Evolutionary conservation across 2,888 invertebrate genomes (phyloP).

Genomic region (Drosophila histrio): DNA sequence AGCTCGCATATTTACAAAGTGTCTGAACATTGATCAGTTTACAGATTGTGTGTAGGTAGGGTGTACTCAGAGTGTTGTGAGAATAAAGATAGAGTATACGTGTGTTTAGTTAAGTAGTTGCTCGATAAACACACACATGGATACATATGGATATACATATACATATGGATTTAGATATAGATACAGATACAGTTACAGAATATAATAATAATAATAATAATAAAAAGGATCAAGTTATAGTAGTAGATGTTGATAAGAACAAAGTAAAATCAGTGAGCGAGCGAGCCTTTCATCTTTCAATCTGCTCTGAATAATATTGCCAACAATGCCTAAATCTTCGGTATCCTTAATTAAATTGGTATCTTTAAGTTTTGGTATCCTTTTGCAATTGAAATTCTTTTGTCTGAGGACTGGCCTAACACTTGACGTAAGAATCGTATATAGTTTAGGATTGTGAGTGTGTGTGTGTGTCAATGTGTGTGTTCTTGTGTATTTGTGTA

Average conservation of each 20-base stretch:
- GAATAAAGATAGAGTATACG: background rate
- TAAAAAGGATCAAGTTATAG: constrained; percentile 13
- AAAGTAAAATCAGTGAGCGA: constrained; percentile 81
- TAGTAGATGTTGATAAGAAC: constrained; percentile 44
- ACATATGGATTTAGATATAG: constrained; percentile 33
- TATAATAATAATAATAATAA: too few relatives aligned
- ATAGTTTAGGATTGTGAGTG: constrained; percentile 38
- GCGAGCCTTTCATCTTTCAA: constrained; percentile 47
- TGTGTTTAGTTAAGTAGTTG: constrained; percentile 42
- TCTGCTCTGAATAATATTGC: constrained; percentile 50
- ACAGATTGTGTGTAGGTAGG: constrained; percentile 26
- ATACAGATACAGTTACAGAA: constrained; percentile 22
- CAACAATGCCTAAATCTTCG: constrained; percentile 52
- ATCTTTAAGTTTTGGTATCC: constrained; percentile 6
- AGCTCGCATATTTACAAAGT: constrained; percentile 62
- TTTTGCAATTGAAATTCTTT: constrained; percentile 35
- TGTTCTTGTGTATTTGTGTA: constrained; percentile 21
- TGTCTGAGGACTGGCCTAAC: constrained; percentile 30
- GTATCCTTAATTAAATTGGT: constrained; percentile 13
- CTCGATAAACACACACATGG: constrained; percentile 28
- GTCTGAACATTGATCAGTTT: constrained; percentile 28
- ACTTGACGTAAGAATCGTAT: constrained; percentile 31
- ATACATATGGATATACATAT: constrained; percentile 34
- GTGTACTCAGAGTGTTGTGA: background rate
- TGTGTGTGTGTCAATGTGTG: constrained; percentile 16